These are phyloP conservation scores for Hycleus cichorii DNA, from an alignment of 1,140 invertebrate genomes.

Conservation along the genomic window DNA sequence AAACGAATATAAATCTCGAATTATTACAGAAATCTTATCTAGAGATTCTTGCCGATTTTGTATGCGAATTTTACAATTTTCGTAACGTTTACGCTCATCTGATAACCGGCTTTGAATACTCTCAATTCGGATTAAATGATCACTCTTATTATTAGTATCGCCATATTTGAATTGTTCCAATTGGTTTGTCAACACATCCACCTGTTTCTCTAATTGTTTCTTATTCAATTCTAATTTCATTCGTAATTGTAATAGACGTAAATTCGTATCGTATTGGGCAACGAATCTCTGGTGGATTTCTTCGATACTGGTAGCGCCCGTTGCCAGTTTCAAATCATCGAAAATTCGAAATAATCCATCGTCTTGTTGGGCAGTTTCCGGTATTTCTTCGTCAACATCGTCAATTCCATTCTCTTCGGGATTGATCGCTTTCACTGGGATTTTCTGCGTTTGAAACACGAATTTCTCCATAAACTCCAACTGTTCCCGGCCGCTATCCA, in stretches of 20 bases:
- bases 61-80: too few relatives aligned
- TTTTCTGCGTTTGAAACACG: constrained; percentile 49
- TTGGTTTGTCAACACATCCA: constrained; percentile 57
- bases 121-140: too few relatives aligned
- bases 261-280: constrained; percentile 60
- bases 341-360: constrained; percentile 55
- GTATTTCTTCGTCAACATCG: constrained; percentile 33
- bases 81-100: too few relatives aligned
- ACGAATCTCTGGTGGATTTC: constrained; percentile 67
- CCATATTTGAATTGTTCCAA: constrained; percentile 71
- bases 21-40: too few relatives aligned
- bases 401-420: constrained; percentile 35
- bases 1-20: too few relatives aligned
- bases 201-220: constrained; percentile 56
- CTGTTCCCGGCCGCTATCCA: constrained; percentile 59
- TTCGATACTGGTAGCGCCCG: constrained; percentile 63
- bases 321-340: constrained; percentile 62
- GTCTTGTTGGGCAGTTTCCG: constrained; percentile 35
- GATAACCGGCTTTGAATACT: too few relatives aligned
- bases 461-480: constrained; percentile 63
- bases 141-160: constrained; percentile 37
- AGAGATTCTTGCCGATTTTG: too few relatives aligned
- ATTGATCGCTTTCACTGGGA: constrained; percentile 29
- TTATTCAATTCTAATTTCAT: constrained; percentile 65
- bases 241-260: constrained; percentile 59